Evolutionary conservation across 2,888 invertebrate species (phyloP).

Genomic region (Desoria tigrina): DNA sequence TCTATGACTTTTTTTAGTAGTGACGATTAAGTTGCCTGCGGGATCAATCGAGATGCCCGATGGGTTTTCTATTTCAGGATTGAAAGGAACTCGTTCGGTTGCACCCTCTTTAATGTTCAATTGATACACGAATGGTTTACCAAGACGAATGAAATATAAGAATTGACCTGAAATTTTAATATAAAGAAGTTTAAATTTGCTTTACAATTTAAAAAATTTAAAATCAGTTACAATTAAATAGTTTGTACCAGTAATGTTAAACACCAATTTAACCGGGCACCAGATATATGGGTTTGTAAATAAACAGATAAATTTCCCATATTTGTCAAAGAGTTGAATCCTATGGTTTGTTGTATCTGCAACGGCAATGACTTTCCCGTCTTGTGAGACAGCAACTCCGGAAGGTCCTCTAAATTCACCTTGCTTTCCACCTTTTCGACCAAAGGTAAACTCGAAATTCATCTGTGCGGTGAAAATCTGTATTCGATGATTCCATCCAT

Average conservation of each 20-base stretch:
- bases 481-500: constrained; percentile 94
- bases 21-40: too few species aligned
- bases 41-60: too few species aligned
- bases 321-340: neutral
- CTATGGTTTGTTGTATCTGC: constrained; percentile 2
- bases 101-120: too few species aligned
- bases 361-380: neutral
- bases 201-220: too few species aligned
- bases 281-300: neutral
- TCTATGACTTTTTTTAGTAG: too few species aligned
- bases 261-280: neutral
- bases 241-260: neutral
- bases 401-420: constrained; percentile 24
- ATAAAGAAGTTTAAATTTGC: too few species aligned
- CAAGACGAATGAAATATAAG: too few species aligned
- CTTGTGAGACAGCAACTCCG: constrained; percentile 22
- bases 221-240: neutral
- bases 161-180: too few species aligned
- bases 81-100: too few species aligned
- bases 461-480: constrained; percentile 81
- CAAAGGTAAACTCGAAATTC: constrained; percentile 77
- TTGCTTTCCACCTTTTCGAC: constrained; percentile 64
- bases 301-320: neutral
- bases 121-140: too few species aligned
- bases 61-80: too few species aligned